Conservation (phyloP, 2,797 vertebrate genomes). For the Coregonus ussuriensis region DNA sequence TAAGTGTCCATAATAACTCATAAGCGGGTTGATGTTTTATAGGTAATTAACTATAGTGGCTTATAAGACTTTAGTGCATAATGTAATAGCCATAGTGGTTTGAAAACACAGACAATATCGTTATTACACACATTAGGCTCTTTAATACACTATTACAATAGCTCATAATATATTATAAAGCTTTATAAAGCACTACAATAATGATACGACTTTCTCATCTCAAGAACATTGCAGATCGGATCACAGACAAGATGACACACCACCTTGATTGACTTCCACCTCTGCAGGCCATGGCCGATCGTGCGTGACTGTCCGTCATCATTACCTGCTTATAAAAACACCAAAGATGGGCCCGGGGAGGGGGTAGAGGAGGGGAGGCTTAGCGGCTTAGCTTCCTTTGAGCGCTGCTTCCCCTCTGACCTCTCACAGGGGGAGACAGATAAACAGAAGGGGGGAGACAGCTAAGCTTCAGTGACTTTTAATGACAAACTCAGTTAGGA, state of each 20-base stretch:
- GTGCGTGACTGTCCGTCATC: conserved; percentile 71
- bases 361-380: conserved; percentile 51
- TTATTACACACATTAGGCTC: too few relatives aligned
- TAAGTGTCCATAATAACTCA: too few relatives aligned
- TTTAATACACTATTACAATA: too few relatives aligned
- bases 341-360: conserved; percentile 62
- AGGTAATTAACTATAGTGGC: too few relatives aligned
- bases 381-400: conserved; percentile 73
- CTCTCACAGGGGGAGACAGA: conserved; percentile 70
- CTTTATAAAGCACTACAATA: too few relatives aligned
- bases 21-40: too few relatives aligned
- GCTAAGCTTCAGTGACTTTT: conserved; percentile 85
- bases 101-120: too few relatives aligned
- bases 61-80: too few relatives aligned
- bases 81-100: too few relatives aligned
- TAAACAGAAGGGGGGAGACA: conserved; percentile 77
- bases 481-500: conserved; percentile 83
- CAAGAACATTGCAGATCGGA: neutral
- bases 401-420: conserved; percentile 75
- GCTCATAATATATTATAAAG: too few relatives aligned
- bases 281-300: conserved; percentile 55
- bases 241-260: conserved; percentile 30
- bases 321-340: conserved; percentile 79
- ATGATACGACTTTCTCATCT: too few relatives aligned
- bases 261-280: conserved; percentile 67